Evolutionary conservation across 2,113 vertebrate genomes (phyloP).

Genomic region (Prietella phreatophila): DNA sequence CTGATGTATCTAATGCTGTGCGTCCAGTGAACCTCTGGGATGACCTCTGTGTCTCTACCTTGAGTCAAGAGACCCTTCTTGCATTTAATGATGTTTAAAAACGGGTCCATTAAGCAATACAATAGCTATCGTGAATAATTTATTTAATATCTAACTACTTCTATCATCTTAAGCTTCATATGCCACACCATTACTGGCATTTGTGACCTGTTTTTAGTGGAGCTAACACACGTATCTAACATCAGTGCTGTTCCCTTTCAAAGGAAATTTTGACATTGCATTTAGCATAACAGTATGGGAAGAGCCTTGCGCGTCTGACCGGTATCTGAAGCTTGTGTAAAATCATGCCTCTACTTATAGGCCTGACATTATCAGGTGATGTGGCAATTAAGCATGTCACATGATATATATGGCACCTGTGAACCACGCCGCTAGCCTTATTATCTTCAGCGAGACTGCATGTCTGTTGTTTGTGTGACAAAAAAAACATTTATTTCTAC

Average conservation of each 20-base stretch:
- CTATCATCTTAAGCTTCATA: neutral
- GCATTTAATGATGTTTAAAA: constrained; percentile 22
- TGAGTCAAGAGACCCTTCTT: constrained; percentile 22
- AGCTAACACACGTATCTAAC: neutral
- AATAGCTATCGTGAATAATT: constrained; percentile 6
- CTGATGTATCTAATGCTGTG: constrained; percentile 5
- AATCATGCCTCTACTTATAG: no score
- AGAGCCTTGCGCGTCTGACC: no score
- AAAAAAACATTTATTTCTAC: no score
- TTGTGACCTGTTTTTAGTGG: neutral
- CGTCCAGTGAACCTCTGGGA: constrained; percentile 24
- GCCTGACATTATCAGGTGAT: no score
- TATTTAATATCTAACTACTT: neutral
- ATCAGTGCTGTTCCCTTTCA: neutral
- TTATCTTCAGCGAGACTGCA: no score
- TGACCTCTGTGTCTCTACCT: neutral
- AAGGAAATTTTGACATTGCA: no score
- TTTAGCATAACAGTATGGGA: no score
- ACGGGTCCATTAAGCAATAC: constrained; percentile 18
- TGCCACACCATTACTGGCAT: neutral
- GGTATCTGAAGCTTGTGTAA: no score
- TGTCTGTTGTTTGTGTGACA: no score
- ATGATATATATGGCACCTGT: no score
- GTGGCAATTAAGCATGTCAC: no score
- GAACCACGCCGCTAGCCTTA: no score